Base-by-base conservation (phyloP, 2,888 invertebrate genomes). In the Morinoia aosen region DNA sequence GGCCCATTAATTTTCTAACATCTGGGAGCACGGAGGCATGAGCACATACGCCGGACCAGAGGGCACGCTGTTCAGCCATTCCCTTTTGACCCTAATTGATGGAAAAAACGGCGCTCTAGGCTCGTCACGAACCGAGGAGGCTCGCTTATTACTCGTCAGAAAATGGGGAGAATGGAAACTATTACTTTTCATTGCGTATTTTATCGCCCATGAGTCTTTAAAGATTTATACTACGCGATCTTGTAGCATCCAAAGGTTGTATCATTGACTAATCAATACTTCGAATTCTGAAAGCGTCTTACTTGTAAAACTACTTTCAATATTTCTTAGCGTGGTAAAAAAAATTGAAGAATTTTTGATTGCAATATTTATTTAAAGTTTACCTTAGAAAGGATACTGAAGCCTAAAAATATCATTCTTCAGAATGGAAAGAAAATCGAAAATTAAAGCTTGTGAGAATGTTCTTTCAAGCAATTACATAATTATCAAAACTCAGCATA, bases 81-180 rank as follows among this genome's bases (percentile, higher is more conserved):
- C 76, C 76, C 76, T 76, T 76, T 33, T 76, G 76, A 76, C 76
- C 76, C 76, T 76, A 76, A 76, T 76, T 76, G 76, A 76, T 14
- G 33, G 76, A 76, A 76, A 76, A 76, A 76, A 76, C 76, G 76
- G 25, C 33, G 76, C 76, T 76, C 33, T 76, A 76, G 76, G 76
- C 76, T 76, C 76, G 76, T 76, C 76, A 76, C 76, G 76, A 76
- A 76, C 76, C 76, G 25, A 33, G 61, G 61, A 61, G 76, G 25
- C 76, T 76, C 76, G 76, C 76, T 76, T 76, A 76, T 76, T 76
- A 76, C 76, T 8, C 25, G 10, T 33, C 25, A 76, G 25, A 76
- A 76, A 33, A 10, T 0, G 76, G 76, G 25, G 76, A 12, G 76
- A 76, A 33, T 33, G 76, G 25, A 76, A 33, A 16, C 33, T 76